Evolutionary conservation across 2,888 invertebrate genomes (phyloP), one percentile per base, ranked within the genome.

Genomic region (Ferrisia virgata): DNA sequence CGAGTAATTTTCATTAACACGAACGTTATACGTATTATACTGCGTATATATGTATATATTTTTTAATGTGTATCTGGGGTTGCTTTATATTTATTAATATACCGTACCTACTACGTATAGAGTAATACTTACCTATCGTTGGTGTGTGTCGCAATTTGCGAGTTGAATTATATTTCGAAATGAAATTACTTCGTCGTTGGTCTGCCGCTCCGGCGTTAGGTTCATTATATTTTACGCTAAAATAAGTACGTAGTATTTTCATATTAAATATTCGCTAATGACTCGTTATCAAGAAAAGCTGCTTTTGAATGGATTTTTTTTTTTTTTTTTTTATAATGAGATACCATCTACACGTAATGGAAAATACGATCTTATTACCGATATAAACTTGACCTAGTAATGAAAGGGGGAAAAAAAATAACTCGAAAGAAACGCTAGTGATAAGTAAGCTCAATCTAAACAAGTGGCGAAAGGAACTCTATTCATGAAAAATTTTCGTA

Each of bases 321-420:
- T 53, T 18, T 53, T 53, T 18, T 64, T 64, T 64, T 64, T 64
- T 64, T 64, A n/a, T n/a, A 31, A 64, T 28, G 64, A 64, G 64
- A 64, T 64, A 64, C 64, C 64, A 64, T 64, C 64, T 64, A 64
- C 64, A 64, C 28, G 64, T 64, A 64, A 64, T 64, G 31, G 64
- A 64, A 64, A 64, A 64, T 64, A 64, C 28, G 64, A 64, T 64
- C 64, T 64, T 64, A 64, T 64, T 64, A 64, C 64, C 64, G 64
- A 64, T 64, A 64, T 64, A 64, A 28, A 64, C 64, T 64, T 64
- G 64, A 64, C 64, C 64, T 31, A 64, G 31, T 31, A 28, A 64
- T 28, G 31, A 4, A 2, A 15, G 28, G 28, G 28, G n/a, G 11
- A 3, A 6, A 25, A 11, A 58, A 25, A 1, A 18, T 22, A 58